Percentiles rank a stretch among this genome's conserved stretches.
Conservation (phyloP, 2,113 vertebrate species). For the Chitala chitala region DNA sequence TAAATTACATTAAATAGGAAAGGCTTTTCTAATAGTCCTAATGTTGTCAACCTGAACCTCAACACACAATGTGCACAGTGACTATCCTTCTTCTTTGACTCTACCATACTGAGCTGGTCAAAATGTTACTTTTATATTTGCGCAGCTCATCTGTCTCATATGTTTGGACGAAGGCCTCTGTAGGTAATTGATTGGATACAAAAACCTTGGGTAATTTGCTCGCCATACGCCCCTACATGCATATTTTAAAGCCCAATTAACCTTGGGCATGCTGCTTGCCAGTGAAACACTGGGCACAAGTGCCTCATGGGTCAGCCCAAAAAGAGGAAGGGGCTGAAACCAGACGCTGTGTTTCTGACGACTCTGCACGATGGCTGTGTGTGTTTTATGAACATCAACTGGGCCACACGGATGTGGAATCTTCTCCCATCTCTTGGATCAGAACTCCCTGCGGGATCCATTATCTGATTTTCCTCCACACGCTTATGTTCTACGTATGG, state of each 20-base stretch:
- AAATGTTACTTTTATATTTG: no score
- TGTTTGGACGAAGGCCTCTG: background rate
- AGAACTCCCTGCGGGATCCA: conserved; percentile 19
- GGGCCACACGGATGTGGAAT: background rate
- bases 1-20: no score
- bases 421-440: background rate
- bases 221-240: background rate
- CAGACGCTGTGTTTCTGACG: background rate
- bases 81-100: no score
- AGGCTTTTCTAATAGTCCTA: no score
- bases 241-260: conserved; percentile 20
- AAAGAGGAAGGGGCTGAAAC: background rate
- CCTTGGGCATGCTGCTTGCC: conserved; percentile 1
- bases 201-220: conserved; percentile 4
- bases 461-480: conserved; percentile 24
- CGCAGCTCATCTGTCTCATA: no score
- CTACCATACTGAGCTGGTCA: no score
- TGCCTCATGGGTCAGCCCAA: background rate
- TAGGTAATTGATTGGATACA: background rate
- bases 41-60: no score
- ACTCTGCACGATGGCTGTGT: background rate
- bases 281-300: background rate
- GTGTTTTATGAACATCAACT: background rate
- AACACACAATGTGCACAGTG: no score
- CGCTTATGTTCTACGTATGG: conserved; percentile 16